phyloP scores from a whole-genome alignment of 2,888 invertebrate genomes.

The Calliopum simillimum region DNA sequence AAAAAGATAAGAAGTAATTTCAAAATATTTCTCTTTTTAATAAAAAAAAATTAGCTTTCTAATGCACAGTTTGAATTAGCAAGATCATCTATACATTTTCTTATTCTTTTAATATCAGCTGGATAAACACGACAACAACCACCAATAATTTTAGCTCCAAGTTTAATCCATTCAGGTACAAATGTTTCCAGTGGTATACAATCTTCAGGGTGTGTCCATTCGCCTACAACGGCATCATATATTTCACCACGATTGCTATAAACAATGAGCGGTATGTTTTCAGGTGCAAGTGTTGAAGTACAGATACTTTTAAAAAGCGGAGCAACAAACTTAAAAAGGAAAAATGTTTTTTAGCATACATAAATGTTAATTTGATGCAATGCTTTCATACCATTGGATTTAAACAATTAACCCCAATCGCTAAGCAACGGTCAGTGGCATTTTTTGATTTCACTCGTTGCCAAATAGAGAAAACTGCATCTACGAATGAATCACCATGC shows the following conservation, averaged over 20 bases:
- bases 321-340: conserved; percentile 69
- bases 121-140: conserved; percentile 92
- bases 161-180: conserved; percentile 81
- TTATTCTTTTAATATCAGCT: conserved; percentile 80
- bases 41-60: too few relatives aligned
- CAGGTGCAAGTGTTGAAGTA: conserved; percentile 65
- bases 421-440: conserved; percentile 74
- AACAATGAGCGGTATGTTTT: conserved; percentile 80
- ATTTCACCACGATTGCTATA: conserved; percentile 89
- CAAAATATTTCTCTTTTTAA: too few relatives aligned
- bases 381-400: conserved; percentile 68
- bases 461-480: conserved; percentile 79
- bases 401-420: conserved; percentile 91
- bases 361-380: not conserved
- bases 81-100: conserved; percentile 65
- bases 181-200: conserved; percentile 77
- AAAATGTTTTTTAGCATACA: not conserved
- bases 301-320: conserved; percentile 68
- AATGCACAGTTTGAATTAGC: conserved; percentile 33
- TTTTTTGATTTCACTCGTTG: conserved; percentile 70
- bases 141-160: conserved; percentile 86
- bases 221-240: conserved; percentile 55
- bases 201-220: conserved; percentile 77
- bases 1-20: too few relatives aligned
- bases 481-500: conserved; percentile 83